Evolutionary conservation across 2,113 vertebrate genomes (phyloP).

Genomic region (Benitochromis conjunctus): DNA sequence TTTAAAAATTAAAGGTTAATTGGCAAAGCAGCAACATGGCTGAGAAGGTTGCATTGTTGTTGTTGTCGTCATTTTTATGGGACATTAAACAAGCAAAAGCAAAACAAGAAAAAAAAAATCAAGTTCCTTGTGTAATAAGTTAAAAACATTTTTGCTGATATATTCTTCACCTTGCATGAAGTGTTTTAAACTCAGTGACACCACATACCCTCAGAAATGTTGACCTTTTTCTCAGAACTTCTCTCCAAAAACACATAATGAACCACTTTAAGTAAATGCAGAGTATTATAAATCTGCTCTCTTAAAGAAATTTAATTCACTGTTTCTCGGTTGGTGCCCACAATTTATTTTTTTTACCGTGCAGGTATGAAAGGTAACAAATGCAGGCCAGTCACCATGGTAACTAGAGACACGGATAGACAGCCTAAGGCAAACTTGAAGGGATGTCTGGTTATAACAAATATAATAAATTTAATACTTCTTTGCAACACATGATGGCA

Average conservation of each 20-base stretch:
- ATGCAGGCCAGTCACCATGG: neutral
- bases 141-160: neutral
- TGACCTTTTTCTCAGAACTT: neutral
- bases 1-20: constrained; percentile 2
- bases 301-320: neutral
- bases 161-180: neutral
- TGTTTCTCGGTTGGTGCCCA: neutral
- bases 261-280: neutral
- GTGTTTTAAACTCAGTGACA: neutral
- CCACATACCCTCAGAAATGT: too few species aligned
- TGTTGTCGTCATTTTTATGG: neutral
- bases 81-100: neutral
- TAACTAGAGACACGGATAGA: neutral
- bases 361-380: neutral
- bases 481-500: neutral
- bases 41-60: neutral
- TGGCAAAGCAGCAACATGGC: neutral
- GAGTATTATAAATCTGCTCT: neutral
- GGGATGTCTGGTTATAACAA: neutral
- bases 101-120: neutral
- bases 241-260: neutral
- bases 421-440: constrained; percentile 3
- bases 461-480: neutral
- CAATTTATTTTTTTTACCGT: neutral
- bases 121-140: neutral